Percentiles rank a stretch among this genome's conserved stretches.
These are phyloP conservation scores for Tenebrosternarchus preto DNA, from an alignment of 2,113 vertebrate species.

Conservation along the genomic window DNA sequence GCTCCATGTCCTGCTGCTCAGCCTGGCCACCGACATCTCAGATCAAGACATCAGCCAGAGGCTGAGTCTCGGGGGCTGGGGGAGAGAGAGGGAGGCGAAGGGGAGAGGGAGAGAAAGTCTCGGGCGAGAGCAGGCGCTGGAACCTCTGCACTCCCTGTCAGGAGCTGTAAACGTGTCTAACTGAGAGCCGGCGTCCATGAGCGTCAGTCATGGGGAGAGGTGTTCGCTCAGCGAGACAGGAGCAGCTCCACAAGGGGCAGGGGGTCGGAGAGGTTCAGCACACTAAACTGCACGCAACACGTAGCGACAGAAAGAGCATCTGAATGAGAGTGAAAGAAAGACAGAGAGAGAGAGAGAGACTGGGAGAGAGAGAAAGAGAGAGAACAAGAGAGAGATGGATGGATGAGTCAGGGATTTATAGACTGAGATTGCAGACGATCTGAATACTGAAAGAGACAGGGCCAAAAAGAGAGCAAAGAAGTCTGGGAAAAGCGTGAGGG, in stretches of 20 bases:
- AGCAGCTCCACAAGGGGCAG: constrained; percentile 9
- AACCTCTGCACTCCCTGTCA: constrained; percentile 22
- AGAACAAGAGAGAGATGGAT: constrained; percentile 39
- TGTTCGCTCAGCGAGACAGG: constrained; percentile 23
- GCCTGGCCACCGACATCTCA: constrained; percentile 14
- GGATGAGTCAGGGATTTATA: constrained; percentile 44
- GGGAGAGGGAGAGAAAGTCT: constrained; percentile 49
- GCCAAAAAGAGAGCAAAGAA: background rate
- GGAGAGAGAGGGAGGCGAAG: constrained; percentile 60
- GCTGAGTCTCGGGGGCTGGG: constrained; percentile 42
- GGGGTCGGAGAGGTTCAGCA: background rate
- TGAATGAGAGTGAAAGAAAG: background rate
- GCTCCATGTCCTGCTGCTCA: constrained; percentile 35
- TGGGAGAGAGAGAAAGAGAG: constrained; percentile 51
- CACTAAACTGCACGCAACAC: constrained; percentile 32
- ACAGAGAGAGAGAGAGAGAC: constrained; percentile 37
- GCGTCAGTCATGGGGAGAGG: constrained; percentile 36
- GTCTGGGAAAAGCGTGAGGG: background rate
- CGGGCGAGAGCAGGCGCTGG: constrained; percentile 61
- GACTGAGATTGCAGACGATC: constrained; percentile 30
- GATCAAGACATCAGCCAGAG: constrained; percentile 32
- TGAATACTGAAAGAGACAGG: constrained; percentile 29
- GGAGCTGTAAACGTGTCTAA: constrained; percentile 1
- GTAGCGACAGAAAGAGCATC: constrained; percentile 40
- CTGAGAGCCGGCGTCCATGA: constrained; percentile 10